A percentile compares a stretch with the other conserved stretches of the same genome.
Evolutionary conservation across 2,888 invertebrate genomes (phyloP).

Genomic region (Drosophila quinaria): DNA sequence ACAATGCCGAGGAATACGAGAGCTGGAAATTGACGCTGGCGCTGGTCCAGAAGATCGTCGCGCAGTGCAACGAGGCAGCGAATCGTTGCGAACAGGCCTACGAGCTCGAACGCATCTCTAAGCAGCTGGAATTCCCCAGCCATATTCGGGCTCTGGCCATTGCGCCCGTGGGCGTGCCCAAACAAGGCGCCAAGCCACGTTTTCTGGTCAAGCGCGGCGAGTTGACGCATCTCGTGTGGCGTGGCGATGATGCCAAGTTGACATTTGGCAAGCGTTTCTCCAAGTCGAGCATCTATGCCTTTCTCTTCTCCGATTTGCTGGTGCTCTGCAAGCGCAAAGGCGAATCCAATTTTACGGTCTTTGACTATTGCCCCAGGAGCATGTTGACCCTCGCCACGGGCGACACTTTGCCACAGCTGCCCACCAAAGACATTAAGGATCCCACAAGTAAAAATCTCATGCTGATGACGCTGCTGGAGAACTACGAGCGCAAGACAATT

Average conservation of each 20-base stretch:
- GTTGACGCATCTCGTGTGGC: slow-evolving; percentile 91
- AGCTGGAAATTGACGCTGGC: slow-evolving; percentile 91
- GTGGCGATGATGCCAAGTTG: slow-evolving; percentile 91
- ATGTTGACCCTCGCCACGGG: slow-evolving; percentile 91
- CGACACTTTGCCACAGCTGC: slow-evolving; percentile 88
- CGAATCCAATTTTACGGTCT: slow-evolving; percentile 90
- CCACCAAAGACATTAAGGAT: slow-evolving; percentile 87
- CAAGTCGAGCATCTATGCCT: slow-evolving; percentile 91
- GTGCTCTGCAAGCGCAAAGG: slow-evolving; percentile 93
- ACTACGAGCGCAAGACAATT: slow-evolving; percentile 92
- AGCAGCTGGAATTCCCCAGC: slow-evolving; percentile 90
- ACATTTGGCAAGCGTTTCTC: slow-evolving; percentile 94
- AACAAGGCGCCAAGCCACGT: slow-evolving; percentile 86
- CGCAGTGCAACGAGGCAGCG: slow-evolving; percentile 97
- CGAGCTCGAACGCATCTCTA: slow-evolving; percentile 91
- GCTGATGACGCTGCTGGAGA: slow-evolving; percentile 94
- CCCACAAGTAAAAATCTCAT: slow-evolving; percentile 91
- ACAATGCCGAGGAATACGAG: slow-evolving; percentile 90
- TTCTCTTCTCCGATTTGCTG: slow-evolving; percentile 96
- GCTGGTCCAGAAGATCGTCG: slow-evolving; percentile 93
- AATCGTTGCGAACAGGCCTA: slow-evolving; percentile 93
- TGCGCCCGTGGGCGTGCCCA: slow-evolving; percentile 86
- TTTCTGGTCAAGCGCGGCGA: slow-evolving; percentile 95
- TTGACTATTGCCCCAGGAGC: slow-evolving; percentile 94
- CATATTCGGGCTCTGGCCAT: slow-evolving; percentile 86